phyloP scores from a whole-genome alignment of 2,797 vertebrate species.

The Sandelia bainsii region DNA sequence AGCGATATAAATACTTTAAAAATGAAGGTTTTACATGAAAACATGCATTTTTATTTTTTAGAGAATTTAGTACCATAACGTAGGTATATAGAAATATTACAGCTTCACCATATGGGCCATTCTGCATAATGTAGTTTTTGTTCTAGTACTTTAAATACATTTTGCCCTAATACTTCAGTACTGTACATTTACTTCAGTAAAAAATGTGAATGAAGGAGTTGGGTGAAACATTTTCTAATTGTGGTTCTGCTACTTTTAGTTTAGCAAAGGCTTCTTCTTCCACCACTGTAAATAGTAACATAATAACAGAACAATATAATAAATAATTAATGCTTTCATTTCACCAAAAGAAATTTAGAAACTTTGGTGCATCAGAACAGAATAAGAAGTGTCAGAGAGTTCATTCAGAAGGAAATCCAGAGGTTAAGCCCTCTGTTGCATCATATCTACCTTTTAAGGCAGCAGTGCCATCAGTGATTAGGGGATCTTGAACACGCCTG shows the following conservation, averaged over 20 bases:
- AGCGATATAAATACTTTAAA: no score
- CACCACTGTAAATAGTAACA: background rate
- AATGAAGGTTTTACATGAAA: no score
- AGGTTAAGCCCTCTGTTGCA: constrained; percentile 5
- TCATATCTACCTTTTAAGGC: constrained; percentile 8
- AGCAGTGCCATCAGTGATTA: constrained; percentile 29
- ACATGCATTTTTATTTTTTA: no score
- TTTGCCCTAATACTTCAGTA: background rate
- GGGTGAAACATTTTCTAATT: background rate
- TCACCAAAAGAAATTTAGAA: background rate
- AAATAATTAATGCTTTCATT: background rate
- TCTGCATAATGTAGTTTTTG: no score
- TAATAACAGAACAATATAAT: no score
- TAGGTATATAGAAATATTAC: no score
- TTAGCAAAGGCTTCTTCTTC: background rate
- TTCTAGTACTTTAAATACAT: background rate
- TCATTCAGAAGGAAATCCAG: background rate
- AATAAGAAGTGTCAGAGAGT: background rate
- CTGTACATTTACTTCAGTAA: background rate
- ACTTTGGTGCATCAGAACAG: background rate
- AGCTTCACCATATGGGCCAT: no score
- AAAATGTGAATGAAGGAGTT: background rate
- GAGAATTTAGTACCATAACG: no score
- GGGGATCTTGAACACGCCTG: constrained; percentile 26
- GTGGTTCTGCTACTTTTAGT: background rate